phyloP scores from a whole-genome alignment of 1,140 invertebrate genomes.

The Procambarus virginalis region DNA sequence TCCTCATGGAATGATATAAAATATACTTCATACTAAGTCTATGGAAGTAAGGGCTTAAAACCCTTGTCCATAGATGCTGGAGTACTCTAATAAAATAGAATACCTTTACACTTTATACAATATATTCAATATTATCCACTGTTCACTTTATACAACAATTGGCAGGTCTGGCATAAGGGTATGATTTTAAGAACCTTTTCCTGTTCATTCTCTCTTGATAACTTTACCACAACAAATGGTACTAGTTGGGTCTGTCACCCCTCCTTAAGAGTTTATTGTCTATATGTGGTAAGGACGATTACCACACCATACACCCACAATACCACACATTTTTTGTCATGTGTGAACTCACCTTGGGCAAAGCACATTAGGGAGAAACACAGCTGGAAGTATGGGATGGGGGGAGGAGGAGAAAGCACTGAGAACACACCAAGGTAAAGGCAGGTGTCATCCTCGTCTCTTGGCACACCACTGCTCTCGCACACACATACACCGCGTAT shows the following conservation, averaged over 20 bases:
- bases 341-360: constrained; percentile 18
- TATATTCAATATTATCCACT: constrained; percentile 54
- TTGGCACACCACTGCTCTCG: constrained; percentile 42
- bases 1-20: constrained; percentile 65
- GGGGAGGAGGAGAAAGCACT: neutral
- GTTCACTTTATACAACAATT: constrained; percentile 66
- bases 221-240: constrained; percentile 15
- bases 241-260: constrained; percentile 10
- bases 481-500: constrained; percentile 31
- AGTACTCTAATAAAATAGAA: constrained; percentile 67
- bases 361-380: constrained; percentile 42
- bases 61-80: constrained; percentile 34
- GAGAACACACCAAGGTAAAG: constrained; percentile 49
- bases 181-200: constrained; percentile 32
- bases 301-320: neutral
- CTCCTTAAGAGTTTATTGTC: constrained; percentile 29
- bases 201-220: constrained; percentile 31
- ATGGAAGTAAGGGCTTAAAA: constrained; percentile 32
- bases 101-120: constrained; percentile 64
- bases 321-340: constrained; percentile 17
- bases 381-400: constrained; percentile 45
- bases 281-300: constrained; percentile 6
- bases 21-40: constrained; percentile 60
- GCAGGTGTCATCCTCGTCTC: constrained; percentile 40
- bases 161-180: constrained; percentile 58